Percentiles rank a stretch among this genome's conserved stretches.
Evolutionary conservation across 2,888 invertebrate species (phyloP).

Genomic region (Synergus japonicus): DNA sequence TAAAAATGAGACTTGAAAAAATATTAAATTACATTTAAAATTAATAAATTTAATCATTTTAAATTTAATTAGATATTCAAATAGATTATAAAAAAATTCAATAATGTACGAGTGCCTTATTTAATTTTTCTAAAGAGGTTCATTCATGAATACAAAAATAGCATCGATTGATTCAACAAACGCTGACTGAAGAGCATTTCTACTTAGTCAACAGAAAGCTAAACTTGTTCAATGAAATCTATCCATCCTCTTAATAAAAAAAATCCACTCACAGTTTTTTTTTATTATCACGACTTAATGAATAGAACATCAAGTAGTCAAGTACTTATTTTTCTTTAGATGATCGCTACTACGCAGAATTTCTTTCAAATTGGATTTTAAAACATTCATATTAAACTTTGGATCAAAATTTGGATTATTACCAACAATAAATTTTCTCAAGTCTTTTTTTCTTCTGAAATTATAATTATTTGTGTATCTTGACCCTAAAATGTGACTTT

Average conservation of each 20-base stretch:
- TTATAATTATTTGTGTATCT: neutral
- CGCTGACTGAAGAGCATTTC: slow-evolving; percentile 22
- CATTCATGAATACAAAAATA: slow-evolving; percentile 34
- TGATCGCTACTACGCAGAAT: neutral
- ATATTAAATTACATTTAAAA: neutral
- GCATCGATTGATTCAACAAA: slow-evolving; percentile 34
- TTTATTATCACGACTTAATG: neutral
- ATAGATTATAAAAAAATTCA: neutral
- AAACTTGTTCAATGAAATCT: slow-evolving; percentile 21
- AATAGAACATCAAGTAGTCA: neutral
- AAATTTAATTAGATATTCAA: neutral
- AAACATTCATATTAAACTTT: neutral
- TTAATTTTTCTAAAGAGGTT: neutral
- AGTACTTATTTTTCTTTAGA: neutral
- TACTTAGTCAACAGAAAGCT: neutral
- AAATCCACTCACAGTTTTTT: neutral
- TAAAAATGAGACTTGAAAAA: neutral
- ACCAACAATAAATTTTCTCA: neutral
- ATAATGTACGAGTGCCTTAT: neutral
- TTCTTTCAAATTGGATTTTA: neutral
- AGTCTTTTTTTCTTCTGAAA: neutral
- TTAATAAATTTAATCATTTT: neutral
- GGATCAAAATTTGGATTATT: neutral
- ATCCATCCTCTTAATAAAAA: neutral
- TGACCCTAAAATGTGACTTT: neutral